A percentile compares a stretch with the other conserved stretches of the same genome.
Conservation (phyloP, 2,797 vertebrate species). For the Xyrichtys novacula region DNA sequence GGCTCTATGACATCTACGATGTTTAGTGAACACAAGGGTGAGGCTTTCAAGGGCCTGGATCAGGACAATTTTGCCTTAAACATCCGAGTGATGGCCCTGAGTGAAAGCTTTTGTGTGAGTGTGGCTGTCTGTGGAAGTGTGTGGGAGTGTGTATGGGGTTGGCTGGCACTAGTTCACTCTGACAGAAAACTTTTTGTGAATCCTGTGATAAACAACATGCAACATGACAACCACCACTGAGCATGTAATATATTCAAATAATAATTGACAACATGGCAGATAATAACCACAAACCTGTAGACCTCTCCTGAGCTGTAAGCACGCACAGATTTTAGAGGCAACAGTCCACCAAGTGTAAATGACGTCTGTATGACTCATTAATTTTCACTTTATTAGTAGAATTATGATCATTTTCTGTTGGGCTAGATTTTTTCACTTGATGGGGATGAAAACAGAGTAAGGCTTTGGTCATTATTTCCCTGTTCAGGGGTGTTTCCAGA, state of each 20-base stretch:
- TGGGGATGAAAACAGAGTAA: too few relatives aligned
- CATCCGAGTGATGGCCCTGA: constrained; percentile 32
- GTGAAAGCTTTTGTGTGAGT: constrained; percentile 13
- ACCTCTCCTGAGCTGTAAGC: too few relatives aligned
- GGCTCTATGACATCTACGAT: constrained; percentile 57
- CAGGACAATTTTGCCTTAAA: constrained; percentile 25
- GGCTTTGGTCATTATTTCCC: too few relatives aligned
- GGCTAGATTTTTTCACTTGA: too few relatives aligned
- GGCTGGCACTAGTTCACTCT: constrained; percentile 17
- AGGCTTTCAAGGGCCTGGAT: constrained; percentile 47
- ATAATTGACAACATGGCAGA: too few relatives aligned
- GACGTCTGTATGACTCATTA: too few relatives aligned
- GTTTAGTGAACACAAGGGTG: constrained; percentile 55
- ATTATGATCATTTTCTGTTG: too few relatives aligned
- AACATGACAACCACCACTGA: background rate
- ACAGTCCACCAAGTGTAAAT: too few relatives aligned
- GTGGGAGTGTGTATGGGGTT: constrained; percentile 34
- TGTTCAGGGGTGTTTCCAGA: too few relatives aligned
- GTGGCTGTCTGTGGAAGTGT: constrained; percentile 6
- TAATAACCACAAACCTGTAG: too few relatives aligned
- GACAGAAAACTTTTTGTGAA: constrained; percentile 13
- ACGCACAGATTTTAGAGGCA: too few relatives aligned
- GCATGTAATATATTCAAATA: background rate
- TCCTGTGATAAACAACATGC: background rate
- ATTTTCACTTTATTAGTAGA: too few relatives aligned